Evolutionary conservation across 2,113 vertebrate genomes (phyloP), one percentile per base, ranked within the genome.

Genomic region (Mionectes macconnelli): DNA sequence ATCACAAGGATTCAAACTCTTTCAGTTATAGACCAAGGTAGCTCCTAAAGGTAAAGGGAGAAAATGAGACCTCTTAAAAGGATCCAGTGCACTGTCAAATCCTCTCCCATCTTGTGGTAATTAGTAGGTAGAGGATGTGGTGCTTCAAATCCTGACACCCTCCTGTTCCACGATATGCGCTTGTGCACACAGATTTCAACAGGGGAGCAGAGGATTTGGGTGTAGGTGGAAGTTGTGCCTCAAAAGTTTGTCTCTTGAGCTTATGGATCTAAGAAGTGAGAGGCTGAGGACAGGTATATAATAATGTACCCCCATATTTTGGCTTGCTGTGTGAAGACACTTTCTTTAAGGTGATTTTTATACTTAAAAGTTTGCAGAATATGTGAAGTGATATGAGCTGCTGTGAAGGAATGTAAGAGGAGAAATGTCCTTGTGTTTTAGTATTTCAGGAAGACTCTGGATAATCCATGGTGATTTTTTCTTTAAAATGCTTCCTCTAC

Each of bases 221-320:
- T 72, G 84, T 68, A 47, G 79, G 87, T 96, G 67, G 93, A 59
- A 39, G 19, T 37, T 93, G 62, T 50, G 78, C 39, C 89, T 94
- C 80, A 45, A 40, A 83, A 89, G 64, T 94, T 87, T 59, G 37
- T 79, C 73, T 94, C 93, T 19, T 14, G 53, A 90, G 37, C 63
- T 93, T 63, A 83, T 74, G 81, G 75, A n/a, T 93, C 44, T 8
- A 39, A 84, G n/a, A 53, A 42, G 4, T 27, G 50, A 93, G 64
- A 93, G 91, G 23, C 21, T 52, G 79, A 96, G 88, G 53, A 49
- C 49, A 53, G 84, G 30, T 31, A 44, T 10, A 40, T 82, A 73
- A 68, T 90, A 49, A 59, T 0, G 0, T 60, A 76, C 49, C 40
- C 37, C 57, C 85, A 90, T 86, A 73, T 90, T 97, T 90, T 85